phyloP scores from a whole-genome alignment of 1,140 invertebrate genomes.

The Drosophila lini region DNA sequence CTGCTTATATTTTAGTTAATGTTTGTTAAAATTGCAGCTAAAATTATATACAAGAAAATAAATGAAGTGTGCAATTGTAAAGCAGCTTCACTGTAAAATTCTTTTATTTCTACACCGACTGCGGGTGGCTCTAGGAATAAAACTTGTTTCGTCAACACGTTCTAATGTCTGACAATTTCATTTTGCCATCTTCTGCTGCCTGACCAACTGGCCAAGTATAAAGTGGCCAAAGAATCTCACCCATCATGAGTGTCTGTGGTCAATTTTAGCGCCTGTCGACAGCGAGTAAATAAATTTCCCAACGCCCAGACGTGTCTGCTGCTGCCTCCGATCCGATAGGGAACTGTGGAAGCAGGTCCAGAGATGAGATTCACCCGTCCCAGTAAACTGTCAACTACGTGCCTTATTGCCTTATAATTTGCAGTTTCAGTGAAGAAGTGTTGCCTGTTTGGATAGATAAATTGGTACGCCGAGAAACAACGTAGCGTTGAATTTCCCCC shows the following conservation, averaged over 20 bases:
- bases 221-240: constrained; percentile 16
- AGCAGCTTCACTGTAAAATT: constrained; percentile 1
- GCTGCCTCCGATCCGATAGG: constrained; percentile 32
- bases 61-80: no score
- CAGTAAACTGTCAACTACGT: constrained; percentile 55
- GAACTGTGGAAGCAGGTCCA: constrained; percentile 15
- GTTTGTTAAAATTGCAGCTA: no score
- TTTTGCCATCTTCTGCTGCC: constrained; percentile 1
- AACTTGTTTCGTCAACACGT: constrained; percentile 21
- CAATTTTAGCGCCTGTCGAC: constrained; percentile 57
- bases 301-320: constrained; percentile 64
- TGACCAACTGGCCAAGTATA: constrained; percentile 6
- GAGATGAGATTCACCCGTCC: constrained; percentile 26
- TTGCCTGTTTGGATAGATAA: constrained; percentile 39
- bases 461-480: constrained; percentile 63
- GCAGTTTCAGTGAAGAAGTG: constrained; percentile 49
- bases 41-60: no score
- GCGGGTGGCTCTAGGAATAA: background rate
- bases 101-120: background rate
- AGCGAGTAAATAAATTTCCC: constrained; percentile 63
- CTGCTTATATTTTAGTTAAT: no score
- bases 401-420: constrained; percentile 73
- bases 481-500: background rate
- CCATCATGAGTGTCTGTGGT: constrained; percentile 41
- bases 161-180: constrained; percentile 14